Base-by-base conservation (phyloP, 2,113 vertebrate genomes). In the Rostratula benghalensis region DNA sequence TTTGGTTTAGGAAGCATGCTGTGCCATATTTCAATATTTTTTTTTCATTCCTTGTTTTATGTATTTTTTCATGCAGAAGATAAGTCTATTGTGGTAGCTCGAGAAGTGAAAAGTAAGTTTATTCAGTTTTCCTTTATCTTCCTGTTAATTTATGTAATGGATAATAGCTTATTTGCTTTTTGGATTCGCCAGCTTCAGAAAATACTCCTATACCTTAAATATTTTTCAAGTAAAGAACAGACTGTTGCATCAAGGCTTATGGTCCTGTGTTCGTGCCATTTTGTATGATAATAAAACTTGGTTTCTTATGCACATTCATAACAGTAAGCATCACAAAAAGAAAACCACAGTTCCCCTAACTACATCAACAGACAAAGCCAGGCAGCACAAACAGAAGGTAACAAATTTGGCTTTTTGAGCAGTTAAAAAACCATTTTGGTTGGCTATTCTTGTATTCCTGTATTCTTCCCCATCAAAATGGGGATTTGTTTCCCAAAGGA, bases 71-170 rank as follows among this genome's bases (percentile, higher is more conserved):
- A 91, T 82, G 43, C 80, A 96, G 96, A 95, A 96, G 94, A 97
- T 94, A 96, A 97, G 51, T 67, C 93, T 80, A 48, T 64, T 94
- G 70, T 91, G 67, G 94, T 57, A 82, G 27, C 64, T 85, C 94
- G 57, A 86, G 93, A 96, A 95, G 45, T 75, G 35, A 91, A 97
- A 97, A 97, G 87, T 97, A 97, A 96, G 94, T 96, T 63, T 16
- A 78, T 90, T 84, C 54, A 75, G 83, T 95, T 90, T 86, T 89
- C 15, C 24, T 95, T 93, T 95, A 50, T 84, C 68, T 90, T 93
- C 54, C 83, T 81, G 45, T 74, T 95, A 96, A 65, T 97, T 97
- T 96, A 93, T 97, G 69, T 79, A 77, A 65, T n/a, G 46, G 7
- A 61, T 94, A 95, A 90, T 80, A 94, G 33, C 35, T 78, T 93